These are phyloP conservation scores for Lordiphosa stackelbergi DNA, from an alignment of 1,140 invertebrate genomes.

Conservation along the genomic window DNA sequence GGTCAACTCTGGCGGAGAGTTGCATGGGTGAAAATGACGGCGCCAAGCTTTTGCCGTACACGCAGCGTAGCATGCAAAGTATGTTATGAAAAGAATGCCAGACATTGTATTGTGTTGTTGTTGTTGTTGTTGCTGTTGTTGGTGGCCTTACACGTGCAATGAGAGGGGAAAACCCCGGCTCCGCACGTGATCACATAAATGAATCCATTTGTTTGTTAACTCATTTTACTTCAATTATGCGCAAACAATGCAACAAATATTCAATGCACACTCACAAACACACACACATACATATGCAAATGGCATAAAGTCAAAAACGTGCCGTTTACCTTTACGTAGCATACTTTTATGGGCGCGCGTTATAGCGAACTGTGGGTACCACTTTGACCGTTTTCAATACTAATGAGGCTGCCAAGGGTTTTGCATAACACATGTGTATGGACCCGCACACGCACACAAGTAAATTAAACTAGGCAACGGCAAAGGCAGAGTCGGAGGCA, in stretches of 20 bases:
- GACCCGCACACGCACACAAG: constrained; percentile 39
- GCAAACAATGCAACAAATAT: constrained; percentile 51
- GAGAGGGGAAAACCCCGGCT: constrained; percentile 9
- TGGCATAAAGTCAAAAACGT: constrained; percentile 11
- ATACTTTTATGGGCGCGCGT: constrained; percentile 51
- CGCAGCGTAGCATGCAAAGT: constrained; percentile 71
- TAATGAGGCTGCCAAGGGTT: constrained; percentile 73
- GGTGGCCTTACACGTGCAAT: constrained; percentile 41
- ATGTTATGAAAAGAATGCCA: constrained; percentile 68
- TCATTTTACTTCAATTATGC: constrained; percentile 72
- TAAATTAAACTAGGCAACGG: constrained; percentile 65
- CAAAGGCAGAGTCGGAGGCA: constrained; percentile 1
- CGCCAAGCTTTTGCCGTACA: constrained; percentile 65
- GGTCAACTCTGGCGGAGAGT: constrained; percentile 11
- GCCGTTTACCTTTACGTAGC: constrained; percentile 19
- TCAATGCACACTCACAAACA: constrained; percentile 1
- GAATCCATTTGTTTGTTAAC: constrained; percentile 72
- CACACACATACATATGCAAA: constrained; percentile 9
- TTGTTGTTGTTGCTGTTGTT: constrained; percentile 22
- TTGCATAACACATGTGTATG: constrained; percentile 44
- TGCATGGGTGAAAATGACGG: constrained; percentile 68
- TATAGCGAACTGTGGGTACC: constrained; percentile 35
- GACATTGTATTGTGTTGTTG: constrained; percentile 41
- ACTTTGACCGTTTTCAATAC: constrained; percentile 62
- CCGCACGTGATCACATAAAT: constrained; percentile 67